Evolutionary conservation across 2,113 vertebrate species (phyloP), one percentile per base, ranked within the genome.

Genomic region (Equus quagga): DNA sequence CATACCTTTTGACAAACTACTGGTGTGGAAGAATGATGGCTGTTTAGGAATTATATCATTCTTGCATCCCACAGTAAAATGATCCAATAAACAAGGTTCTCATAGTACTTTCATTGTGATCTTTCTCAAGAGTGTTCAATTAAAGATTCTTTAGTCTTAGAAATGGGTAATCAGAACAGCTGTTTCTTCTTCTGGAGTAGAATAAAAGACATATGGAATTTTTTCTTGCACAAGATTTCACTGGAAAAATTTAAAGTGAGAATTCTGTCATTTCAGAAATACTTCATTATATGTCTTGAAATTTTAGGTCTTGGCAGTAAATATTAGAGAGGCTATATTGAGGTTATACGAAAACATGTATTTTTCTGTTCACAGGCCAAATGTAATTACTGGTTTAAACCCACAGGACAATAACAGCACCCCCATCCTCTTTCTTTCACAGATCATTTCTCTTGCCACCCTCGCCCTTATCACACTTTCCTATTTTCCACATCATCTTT

Each of bases 241-340:
- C 31, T 90, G 80, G 49, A 86, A 92, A 94, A 75, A 92, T 31
- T 44, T 79, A 81, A 79, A 93, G 85, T 75, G 89, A 93, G 70
- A 94, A 91, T 44, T 89, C 72, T 90, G 49, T 84, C 91, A 89
- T 78, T 86, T 89, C 26, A 70, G 46, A 96, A 81, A 49, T 31
- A 13, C 9, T 72, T 88, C 54, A 44, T 82, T 65, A 79, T 14
- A n/a, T 78, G 62, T 78, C 65, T 94, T 46, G 4, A 93, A 89
- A 86, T 62, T 56, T 89, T 51, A 95, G 76, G 44, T 75, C 67
- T 64, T 41, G 28, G 69, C 41, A 73, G 44, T 60, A 94, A 95
- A 84, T 54, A 96, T 49, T 24, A 69, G 69, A 69, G 24, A 78
- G 3, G n/a, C 31, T 67, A 51, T 23, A 31, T 0, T 60, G 65